Conservation (phyloP, 2,888 invertebrate species). For the Ariolimax columbianus region DNA sequence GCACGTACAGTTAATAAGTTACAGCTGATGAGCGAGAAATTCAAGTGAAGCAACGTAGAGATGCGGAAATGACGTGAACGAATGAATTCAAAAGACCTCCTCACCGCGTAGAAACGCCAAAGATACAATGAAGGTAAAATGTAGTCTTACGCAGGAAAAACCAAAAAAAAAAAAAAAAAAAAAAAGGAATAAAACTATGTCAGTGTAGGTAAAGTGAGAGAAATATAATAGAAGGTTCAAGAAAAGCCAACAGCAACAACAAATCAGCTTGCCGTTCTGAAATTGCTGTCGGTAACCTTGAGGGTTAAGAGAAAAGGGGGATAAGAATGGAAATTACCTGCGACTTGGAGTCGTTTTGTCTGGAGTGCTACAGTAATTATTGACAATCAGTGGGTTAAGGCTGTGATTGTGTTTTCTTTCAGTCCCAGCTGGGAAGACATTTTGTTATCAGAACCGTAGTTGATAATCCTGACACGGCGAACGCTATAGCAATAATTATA, state of each 20-base stretch:
- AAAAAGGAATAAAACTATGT: not conserved
- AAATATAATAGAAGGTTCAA: not conserved
- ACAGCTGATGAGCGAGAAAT: no score
- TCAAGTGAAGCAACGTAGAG: no score
- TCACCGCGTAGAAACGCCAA: no score
- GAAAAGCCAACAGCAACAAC: slow-evolving; percentile 7
- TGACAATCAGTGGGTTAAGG: not conserved
- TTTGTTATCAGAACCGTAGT: no score
- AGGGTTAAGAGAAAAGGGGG: not conserved
- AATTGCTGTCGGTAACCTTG: not conserved
- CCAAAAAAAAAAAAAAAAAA: not conserved
- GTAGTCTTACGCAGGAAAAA: no score
- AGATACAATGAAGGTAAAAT: no score
- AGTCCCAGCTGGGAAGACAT: not conserved
- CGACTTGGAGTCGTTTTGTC: slow-evolving; percentile 22
- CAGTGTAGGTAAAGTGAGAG: not conserved
- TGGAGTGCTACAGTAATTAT: slow-evolving; percentile 5
- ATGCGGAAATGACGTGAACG: no score
- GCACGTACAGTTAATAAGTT: no score
- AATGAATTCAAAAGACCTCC: no score
- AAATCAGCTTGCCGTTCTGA: not conserved
- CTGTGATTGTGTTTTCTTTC: slow-evolving; percentile 8
- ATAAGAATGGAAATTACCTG: slow-evolving; percentile 3
- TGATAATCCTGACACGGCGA: not conserved
- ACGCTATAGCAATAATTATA: no score